Conservation (phyloP, 2,113 vertebrate genomes). For the Genyomyrus donnyi region DNA sequence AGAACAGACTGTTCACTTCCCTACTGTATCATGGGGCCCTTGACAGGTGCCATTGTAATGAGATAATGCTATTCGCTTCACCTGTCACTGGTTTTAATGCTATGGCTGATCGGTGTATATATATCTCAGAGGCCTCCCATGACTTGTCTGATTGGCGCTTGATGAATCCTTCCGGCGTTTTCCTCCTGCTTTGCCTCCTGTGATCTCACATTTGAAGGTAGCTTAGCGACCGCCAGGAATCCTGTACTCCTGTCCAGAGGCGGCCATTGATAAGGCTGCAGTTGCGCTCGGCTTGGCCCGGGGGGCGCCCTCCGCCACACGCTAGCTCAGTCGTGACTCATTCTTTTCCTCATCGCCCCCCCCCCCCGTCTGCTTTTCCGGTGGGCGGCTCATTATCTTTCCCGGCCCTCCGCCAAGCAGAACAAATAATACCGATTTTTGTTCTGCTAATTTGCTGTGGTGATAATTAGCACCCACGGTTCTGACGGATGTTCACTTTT, state of each 20-base stretch:
- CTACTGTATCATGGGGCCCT: neutral
- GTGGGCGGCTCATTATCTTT: neutral
- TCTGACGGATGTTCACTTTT: neutral
- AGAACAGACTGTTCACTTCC: neutral
- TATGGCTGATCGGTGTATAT: neutral
- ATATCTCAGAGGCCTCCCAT: neutral
- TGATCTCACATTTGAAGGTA: neutral
- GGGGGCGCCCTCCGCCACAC: neutral
- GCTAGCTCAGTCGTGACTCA: neutral
- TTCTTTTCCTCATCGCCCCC: neutral
- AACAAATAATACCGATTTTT: neutral
- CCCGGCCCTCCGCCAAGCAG: neutral
- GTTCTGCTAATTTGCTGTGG: neutral
- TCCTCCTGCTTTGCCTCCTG: neutral
- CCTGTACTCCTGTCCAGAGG: neutral
- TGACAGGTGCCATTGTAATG: neutral
- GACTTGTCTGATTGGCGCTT: neutral
- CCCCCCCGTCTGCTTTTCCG: neutral
- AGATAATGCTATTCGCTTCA: neutral
- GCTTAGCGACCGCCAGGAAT: neutral
- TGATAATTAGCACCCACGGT: neutral
- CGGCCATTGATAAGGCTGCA: neutral
- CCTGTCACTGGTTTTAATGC: neutral
- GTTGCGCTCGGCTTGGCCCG: neutral
- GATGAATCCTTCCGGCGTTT: neutral